A percentile compares a stretch with the other conserved stretches of the same genome.
These are phyloP conservation scores for Danaus plexippus DNA, from an alignment of 1,140 invertebrate genomes.

Conservation along the genomic window DNA sequence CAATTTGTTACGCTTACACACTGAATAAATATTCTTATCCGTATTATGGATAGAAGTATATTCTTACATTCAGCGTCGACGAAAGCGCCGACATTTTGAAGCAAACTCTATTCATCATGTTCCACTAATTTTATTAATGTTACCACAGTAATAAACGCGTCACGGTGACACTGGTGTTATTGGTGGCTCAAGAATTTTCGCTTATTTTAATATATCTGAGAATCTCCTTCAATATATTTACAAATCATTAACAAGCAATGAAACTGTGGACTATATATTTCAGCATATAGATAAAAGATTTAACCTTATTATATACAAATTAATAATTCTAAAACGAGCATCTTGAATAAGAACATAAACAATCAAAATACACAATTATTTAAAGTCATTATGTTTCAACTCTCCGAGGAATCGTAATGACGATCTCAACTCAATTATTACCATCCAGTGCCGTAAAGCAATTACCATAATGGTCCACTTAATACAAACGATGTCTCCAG, in stretches of 20 bases:
- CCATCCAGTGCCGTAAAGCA: slow-evolving; percentile 47
- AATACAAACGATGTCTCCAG: slow-evolving; percentile 47
- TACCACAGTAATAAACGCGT: slow-evolving; percentile 18
- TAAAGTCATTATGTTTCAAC: slow-evolving; percentile 33
- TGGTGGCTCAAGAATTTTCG: slow-evolving; percentile 13
- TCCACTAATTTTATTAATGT: slow-evolving; percentile 18
- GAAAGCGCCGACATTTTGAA: slow-evolving; percentile 18
- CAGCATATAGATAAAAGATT: slow-evolving; percentile 1
- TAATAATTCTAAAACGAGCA: not conserved
- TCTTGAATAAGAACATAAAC: slow-evolving; percentile 20
- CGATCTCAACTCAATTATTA: slow-evolving; percentile 53
- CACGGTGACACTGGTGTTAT: slow-evolving; percentile 16
- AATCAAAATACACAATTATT: slow-evolving; percentile 30
- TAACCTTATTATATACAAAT: not conserved
- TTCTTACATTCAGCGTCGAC: slow-evolving; percentile 20
- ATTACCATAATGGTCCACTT: slow-evolving; percentile 61
- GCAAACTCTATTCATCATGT: slow-evolving; percentile 18
- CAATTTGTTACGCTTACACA: slow-evolving; percentile 61
- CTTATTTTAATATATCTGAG: slow-evolving; percentile 4
- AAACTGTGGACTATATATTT: not conserved
- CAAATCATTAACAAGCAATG: slow-evolving; percentile 1
- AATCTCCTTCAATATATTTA: slow-evolving; percentile 1
- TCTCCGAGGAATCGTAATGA: slow-evolving; percentile 42
- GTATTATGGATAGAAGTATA: slow-evolving; percentile 39
- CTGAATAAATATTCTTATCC: slow-evolving; percentile 57